These are phyloP conservation scores for Myopa testacea DNA, from an alignment of 2,888 invertebrate genomes.

Conservation along the genomic window DNA sequence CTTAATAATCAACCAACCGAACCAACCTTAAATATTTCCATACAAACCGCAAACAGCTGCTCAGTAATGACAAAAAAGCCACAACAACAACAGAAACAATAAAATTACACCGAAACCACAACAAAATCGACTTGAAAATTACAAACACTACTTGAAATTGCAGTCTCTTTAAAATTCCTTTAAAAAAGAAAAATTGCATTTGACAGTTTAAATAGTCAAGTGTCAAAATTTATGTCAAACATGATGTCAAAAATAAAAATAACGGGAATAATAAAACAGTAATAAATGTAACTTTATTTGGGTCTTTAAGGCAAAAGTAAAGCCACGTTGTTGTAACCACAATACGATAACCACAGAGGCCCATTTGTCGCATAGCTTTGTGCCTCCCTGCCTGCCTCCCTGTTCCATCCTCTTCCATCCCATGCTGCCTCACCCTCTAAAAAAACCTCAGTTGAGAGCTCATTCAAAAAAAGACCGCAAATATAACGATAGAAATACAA, in stretches of 20 bases:
- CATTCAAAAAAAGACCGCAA: neutral
- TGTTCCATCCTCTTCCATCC: no score
- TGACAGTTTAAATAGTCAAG: conserved; percentile 24
- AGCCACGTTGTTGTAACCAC: neutral
- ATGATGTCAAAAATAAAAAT: neutral
- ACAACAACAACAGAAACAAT: conserved; percentile 1
- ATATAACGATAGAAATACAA: neutral
- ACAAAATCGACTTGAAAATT: neutral
- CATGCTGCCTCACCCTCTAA: no score
- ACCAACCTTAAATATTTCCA: no score
- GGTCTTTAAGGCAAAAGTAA: conserved; percentile 6
- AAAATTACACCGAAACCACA: neutral
- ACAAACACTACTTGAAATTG: conserved; percentile 3
- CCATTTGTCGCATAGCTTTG: neutral
- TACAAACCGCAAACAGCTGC: conserved; percentile 1
- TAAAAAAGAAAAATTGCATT: conserved; percentile 14
- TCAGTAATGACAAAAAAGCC: neutral
- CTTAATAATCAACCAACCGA: no score
- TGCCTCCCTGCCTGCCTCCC: no score
- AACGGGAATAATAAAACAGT: neutral
- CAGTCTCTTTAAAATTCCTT: neutral
- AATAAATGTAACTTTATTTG: neutral
- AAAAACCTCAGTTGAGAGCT: no score
- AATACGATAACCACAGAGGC: neutral
- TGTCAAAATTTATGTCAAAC: conserved; percentile 15